Evolutionary conservation across 2,888 invertebrate species (phyloP), one percentile per base, ranked within the genome.

Genomic region (Apamea sordens): DNA sequence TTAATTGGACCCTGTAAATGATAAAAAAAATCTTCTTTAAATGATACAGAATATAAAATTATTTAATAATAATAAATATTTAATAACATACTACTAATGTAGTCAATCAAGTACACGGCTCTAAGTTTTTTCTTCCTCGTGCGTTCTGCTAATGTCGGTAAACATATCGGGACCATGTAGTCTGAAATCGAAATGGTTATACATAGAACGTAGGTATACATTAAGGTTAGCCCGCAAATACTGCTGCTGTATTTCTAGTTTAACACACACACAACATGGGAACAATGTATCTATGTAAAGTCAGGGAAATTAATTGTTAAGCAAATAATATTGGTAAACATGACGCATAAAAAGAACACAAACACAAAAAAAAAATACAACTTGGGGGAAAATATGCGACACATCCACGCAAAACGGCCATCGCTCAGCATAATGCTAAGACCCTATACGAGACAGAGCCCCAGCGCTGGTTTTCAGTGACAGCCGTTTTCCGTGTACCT

Each of bases 161-260:
- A 89, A 84, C 96, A 96, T 77, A 95, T 87, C 21, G 96, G 96
- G 32, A 95, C 61, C 93, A 94, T 94, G 83, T 96, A 96, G 70
- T 91, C 96, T 96, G 90, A 71, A 94, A 93, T 77, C 24, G 61
- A 78, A 79, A 67, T 15, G 5, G 6, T 28, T n/a, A 28, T 36
- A n/a, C 24, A 47, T 15, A 59, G 11, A 56, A 21, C 3, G 13
- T 47, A n/a, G 11, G 21, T 28, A 36, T 6, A 36, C 5, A 5
- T 36, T 5, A 5, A 0, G 1, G 15, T 67, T 15, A 64, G n/a
- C 6, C 68, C n/a, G 8, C 15, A 53, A 70, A 53, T 32, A 32
- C 8, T 32, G 50, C 50, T 53, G 24, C 5, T 32, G 32, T 32
- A 50, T 50, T 70, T 50, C 13, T 70, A 50, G 28, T 50, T 32